These are phyloP conservation scores for Muscina levida DNA, from an alignment of 2,888 invertebrate species.

Conservation along the genomic window DNA sequence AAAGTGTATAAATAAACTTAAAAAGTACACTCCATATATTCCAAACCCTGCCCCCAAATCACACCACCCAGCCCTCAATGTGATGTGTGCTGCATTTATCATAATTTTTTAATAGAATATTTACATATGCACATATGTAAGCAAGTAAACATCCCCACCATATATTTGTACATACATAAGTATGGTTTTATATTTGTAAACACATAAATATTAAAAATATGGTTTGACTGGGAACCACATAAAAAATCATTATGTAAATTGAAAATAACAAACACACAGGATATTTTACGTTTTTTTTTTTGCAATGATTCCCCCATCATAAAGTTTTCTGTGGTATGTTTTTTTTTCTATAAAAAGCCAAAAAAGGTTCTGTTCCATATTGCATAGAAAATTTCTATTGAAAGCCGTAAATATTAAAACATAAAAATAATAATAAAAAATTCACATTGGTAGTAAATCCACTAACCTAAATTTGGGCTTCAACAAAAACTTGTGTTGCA, in stretches of 20 bases:
- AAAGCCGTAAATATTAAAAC: conserved; percentile 1
- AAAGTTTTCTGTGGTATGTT: neutral
- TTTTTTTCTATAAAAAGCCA: neutral
- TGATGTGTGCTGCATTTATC: conserved; percentile 60
- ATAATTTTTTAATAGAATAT: conserved; percentile 59
- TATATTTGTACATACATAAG: neutral
- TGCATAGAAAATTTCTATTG: conserved; percentile 1
- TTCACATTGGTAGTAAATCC: conserved; percentile 26
- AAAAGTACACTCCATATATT: too few relatives aligned
- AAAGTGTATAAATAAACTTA: too few relatives aligned
- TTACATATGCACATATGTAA: neutral
- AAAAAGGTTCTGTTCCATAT: conserved; percentile 22
- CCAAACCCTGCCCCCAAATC: conserved; percentile 26
- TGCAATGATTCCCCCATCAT: neutral
- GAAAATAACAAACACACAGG: conserved; percentile 38
- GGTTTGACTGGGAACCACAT: conserved; percentile 21
- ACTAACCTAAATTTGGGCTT: conserved; percentile 39
- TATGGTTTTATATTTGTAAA: neutral
- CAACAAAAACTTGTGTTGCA: neutral
- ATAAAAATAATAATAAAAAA: conserved; percentile 19
- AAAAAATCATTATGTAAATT: conserved; percentile 59
- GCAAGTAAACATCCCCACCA: neutral
- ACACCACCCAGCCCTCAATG: conserved; percentile 35
- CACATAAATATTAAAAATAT: conserved; percentile 49
- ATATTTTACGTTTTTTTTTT: too few relatives aligned